Percentiles rank a stretch among this genome's conserved stretches.
Conservation (phyloP, 1,140 invertebrate species). For the Druon quercuslanigerum region DNA sequence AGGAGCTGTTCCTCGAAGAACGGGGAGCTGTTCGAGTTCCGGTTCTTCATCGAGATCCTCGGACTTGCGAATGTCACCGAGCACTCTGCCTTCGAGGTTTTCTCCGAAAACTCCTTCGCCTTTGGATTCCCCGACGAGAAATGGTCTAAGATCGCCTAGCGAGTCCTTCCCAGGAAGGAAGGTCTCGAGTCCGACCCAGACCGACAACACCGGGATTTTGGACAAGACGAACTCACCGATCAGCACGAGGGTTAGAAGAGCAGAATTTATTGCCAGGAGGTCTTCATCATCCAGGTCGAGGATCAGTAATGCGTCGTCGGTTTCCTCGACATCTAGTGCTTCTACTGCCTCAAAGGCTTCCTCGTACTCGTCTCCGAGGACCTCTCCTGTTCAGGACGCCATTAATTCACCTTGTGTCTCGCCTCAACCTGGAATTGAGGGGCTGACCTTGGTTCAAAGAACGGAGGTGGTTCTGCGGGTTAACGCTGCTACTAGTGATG, state of each 20-base stretch:
- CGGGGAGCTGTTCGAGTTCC: constrained; percentile 67
- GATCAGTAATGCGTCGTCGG: constrained; percentile 40
- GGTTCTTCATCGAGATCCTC: constrained; percentile 59
- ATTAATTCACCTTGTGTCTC: constrained; percentile 63
- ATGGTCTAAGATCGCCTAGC: constrained; percentile 30
- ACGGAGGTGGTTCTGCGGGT: constrained; percentile 79
- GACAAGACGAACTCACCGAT: constrained; percentile 45
- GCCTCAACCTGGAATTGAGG: constrained; percentile 72
- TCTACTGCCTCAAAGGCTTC: constrained; percentile 57
- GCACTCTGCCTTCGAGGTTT: constrained; percentile 42
- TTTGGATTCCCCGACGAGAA: constrained; percentile 42
- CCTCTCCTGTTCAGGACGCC: constrained; percentile 53
- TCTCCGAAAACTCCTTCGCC: constrained; percentile 39
- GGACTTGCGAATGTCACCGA: constrained; percentile 47
- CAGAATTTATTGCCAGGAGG: constrained; percentile 47
- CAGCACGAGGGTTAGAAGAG: constrained; percentile 38
- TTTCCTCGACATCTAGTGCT: constrained; percentile 54
- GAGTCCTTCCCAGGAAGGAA: constrained; percentile 51
- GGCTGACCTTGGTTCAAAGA: constrained; percentile 78
- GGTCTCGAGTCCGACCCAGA: constrained; percentile 70
- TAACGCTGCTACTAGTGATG: constrained; percentile 78
- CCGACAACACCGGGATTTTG: constrained; percentile 61
- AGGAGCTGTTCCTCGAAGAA: constrained; percentile 57
- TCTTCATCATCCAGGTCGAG: constrained; percentile 49
- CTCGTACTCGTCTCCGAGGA: constrained; percentile 59